A percentile compares a stretch with the other conserved stretches of the same genome.
These are phyloP conservation scores for Paedocypris sp. DNA, from an alignment of 2,113 vertebrate species.

Conservation along the genomic window DNA sequence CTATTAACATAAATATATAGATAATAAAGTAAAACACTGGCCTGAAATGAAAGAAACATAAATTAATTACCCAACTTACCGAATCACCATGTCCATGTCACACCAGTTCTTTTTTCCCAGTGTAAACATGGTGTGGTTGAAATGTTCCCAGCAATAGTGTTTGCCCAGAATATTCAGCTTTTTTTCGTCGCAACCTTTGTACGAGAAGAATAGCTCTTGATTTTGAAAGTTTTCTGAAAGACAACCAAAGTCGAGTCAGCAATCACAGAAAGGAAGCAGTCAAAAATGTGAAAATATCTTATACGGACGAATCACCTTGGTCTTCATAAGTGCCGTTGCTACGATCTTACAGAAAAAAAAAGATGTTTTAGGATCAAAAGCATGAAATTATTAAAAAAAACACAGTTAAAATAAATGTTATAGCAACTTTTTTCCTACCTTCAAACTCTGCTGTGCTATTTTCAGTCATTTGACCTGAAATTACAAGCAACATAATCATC, in stretches of 20 bases:
- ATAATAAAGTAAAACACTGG: too few species aligned
- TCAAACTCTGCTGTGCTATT: background rate
- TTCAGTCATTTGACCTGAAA: constrained; percentile 8
- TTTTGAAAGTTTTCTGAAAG: constrained; percentile 48
- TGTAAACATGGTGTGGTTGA: background rate
- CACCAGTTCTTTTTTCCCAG: constrained; percentile 43
- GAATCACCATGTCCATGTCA: constrained; percentile 31
- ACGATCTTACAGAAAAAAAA: background rate
- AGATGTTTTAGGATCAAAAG: background rate
- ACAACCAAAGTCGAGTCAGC: background rate
- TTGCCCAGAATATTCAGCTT: fast-evolving
- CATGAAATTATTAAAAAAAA: background rate
- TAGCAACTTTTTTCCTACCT: constrained; percentile 7
- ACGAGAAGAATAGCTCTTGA: fast-evolving
- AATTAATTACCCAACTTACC: constrained; percentile 28
- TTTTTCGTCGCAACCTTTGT: fast-evolving
- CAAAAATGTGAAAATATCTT: too few species aligned
- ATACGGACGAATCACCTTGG: background rate
- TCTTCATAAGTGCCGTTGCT: background rate
- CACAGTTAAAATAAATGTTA: background rate
- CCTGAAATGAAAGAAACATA: too few species aligned
- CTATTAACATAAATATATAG: too few species aligned
- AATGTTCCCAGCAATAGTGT: fast-evolving
- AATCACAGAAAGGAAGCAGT: background rate
- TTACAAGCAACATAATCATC: background rate